A percentile compares a stretch with the other conserved stretches of the same genome.
Evolutionary conservation across 2,888 invertebrate species (phyloP).

Genomic region (Drosophila anomelani): DNA sequence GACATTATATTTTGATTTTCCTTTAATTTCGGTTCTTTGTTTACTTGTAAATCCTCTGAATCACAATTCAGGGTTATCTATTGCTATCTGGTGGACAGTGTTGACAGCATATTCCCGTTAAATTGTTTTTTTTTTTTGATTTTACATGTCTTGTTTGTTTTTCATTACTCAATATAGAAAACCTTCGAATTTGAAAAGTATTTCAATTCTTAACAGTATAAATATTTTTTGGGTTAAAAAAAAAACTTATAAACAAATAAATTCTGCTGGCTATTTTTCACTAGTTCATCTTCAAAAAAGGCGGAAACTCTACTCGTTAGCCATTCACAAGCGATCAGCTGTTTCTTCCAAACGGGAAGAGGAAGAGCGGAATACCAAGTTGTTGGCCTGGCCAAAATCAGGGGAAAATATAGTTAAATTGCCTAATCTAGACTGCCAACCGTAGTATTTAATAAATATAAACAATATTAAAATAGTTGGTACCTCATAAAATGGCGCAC

Average conservation of each 20-base stretch:
- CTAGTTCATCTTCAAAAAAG: no score
- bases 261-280: neutral
- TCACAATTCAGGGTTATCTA: slow-evolving; percentile 32
- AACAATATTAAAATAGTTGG: slow-evolving; percentile 3
- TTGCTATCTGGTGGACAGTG: slow-evolving; percentile 4
- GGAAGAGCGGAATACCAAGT: slow-evolving; percentile 42
- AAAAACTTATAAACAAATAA: neutral
- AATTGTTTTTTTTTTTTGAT: neutral
- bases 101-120: slow-evolving; percentile 4
- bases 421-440: slow-evolving; percentile 19
- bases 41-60: slow-evolving; percentile 50
- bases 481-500: slow-evolving; percentile 76
- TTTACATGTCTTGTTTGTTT: neutral
- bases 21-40: slow-evolving; percentile 54
- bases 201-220: neutral
- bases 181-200: neutral
- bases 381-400: slow-evolving; percentile 45
- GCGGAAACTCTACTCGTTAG: slow-evolving; percentile 15
- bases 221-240: neutral
- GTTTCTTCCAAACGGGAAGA: slow-evolving; percentile 50
- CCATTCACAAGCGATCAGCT: slow-evolving; percentile 50
- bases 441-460: slow-evolving; percentile 15
- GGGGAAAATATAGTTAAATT: slow-evolving; percentile 22
- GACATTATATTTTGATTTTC: slow-evolving; percentile 46
- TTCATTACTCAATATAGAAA: neutral